A percentile compares a stretch with the other conserved stretches of the same genome.
phyloP scores from a whole-genome alignment of 2,888 invertebrate species.

The Hipparchia sbordonii region DNA sequence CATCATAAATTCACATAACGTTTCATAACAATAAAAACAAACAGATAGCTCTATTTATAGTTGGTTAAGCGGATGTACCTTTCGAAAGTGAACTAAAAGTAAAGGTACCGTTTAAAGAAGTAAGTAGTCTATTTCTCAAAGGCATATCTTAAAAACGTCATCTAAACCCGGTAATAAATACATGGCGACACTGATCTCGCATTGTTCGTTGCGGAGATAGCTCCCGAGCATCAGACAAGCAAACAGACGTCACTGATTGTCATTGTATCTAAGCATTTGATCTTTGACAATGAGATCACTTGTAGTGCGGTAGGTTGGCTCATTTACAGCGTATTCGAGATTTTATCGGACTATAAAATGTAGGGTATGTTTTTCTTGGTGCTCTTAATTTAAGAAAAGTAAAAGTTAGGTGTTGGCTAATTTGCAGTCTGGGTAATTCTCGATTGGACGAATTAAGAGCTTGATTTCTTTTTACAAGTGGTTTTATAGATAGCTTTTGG shows the following conservation, averaged over 20 bases:
- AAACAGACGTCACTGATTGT: conserved; percentile 52
- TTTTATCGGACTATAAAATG: conserved; percentile 2
- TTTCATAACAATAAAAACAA: neutral
- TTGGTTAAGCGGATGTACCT: conserved; percentile 2
- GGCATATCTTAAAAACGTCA: conserved; percentile 32
- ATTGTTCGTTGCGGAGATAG: conserved; percentile 56
- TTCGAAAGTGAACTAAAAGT: conserved; percentile 17
- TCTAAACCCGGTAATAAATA: conserved; percentile 38
- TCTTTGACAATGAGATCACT: conserved; percentile 51
- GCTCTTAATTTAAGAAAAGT: too few relatives aligned
- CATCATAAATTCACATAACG: neutral
- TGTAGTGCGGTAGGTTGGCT: conserved; percentile 25
- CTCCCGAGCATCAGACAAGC: conserved; percentile 48
- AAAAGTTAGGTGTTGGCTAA: too few relatives aligned
- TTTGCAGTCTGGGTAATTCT: too few relatives aligned
- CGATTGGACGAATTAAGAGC: too few relatives aligned
- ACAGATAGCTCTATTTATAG: neutral
- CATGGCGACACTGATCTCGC: conserved; percentile 43
- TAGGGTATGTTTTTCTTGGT: too few relatives aligned
- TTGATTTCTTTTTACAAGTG: too few relatives aligned
- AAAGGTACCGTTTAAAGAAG: conserved; percentile 13
- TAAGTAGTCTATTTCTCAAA: conserved; percentile 17
- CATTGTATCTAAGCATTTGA: conserved; percentile 55
- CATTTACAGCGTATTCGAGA: conserved; percentile 27
- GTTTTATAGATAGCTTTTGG: too few relatives aligned